Evolutionary conservation across 2,113 vertebrate species (phyloP).

Genomic region (Erythrocercus mccallii): DNA sequence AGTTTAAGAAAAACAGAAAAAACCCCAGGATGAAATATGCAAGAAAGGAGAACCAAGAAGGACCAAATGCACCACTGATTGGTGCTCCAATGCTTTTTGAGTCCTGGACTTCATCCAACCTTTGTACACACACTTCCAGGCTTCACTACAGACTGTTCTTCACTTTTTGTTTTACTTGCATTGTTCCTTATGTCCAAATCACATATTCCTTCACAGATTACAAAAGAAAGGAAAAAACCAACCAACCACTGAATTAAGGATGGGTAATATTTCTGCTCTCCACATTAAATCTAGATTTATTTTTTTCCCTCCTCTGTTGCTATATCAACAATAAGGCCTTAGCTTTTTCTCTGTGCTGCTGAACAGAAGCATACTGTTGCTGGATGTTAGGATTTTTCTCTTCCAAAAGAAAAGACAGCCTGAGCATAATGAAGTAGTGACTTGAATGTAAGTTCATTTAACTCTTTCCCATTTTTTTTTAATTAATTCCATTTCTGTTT

Average conservation of each 20-base stretch:
- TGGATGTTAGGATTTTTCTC: background rate
- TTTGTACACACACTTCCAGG: background rate
- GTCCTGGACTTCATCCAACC: background rate
- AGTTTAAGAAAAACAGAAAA: rapidly evolving
- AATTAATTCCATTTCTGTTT: background rate
- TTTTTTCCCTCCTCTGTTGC: background rate
- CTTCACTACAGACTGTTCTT: background rate
- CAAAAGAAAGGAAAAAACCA: background rate
- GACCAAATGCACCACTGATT: background rate
- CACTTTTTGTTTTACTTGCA: background rate
- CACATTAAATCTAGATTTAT: background rate
- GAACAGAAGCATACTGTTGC: background rate
- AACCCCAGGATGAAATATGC: background rate
- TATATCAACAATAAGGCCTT: background rate
- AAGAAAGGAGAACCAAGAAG: background rate
- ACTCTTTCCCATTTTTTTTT: background rate
- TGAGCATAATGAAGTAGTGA: background rate
- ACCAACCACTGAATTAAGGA: background rate
- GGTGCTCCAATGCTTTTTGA: background rate
- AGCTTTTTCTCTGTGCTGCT: background rate
- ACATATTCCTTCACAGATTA: background rate
- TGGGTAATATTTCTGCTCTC: background rate
- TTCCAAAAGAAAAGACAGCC: background rate
- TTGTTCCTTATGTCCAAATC: background rate
- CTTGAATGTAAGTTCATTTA: background rate